Conservation (phyloP, 2,797 vertebrate genomes). For the Cyprinodon diabolis region DNA sequence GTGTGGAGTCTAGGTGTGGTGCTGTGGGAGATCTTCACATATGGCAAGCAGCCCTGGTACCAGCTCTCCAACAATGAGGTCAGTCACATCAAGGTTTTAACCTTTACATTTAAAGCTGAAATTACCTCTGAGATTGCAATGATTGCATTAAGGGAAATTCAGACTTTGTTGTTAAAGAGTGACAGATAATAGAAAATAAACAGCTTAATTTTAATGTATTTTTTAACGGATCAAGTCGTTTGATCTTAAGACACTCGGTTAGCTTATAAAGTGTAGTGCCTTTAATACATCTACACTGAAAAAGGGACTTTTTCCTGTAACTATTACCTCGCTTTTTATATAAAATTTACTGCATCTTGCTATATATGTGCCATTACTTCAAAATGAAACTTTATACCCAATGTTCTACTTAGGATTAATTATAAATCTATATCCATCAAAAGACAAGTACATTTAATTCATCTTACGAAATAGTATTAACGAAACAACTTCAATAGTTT, state of each 20-base stretch:
- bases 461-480: too few relatives aligned
- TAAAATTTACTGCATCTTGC: too few relatives aligned
- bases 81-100: constrained; percentile 12
- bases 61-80: constrained; percentile 99
- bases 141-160: constrained; percentile 4
- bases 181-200: neutral
- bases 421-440: too few relatives aligned
- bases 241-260: neutral
- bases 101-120: neutral
- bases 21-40: constrained; percentile 99
- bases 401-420: too few relatives aligned
- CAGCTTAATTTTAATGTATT: neutral
- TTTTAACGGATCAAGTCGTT: neutral
- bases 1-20: constrained; percentile 99
- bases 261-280: neutral
- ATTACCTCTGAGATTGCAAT: neutral
- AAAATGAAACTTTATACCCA: too few relatives aligned
- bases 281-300: too few relatives aligned
- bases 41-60: constrained; percentile 99
- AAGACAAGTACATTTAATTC: too few relatives aligned
- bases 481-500: too few relatives aligned
- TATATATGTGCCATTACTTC: too few relatives aligned
- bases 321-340: too few relatives aligned
- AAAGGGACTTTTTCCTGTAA: too few relatives aligned
- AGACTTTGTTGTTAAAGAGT: neutral